Percentiles rank a stretch among this genome's conserved stretches.
These are phyloP conservation scores for Alcedo atthis DNA, from an alignment of 2,797 vertebrate genomes.

Conservation along the genomic window DNA sequence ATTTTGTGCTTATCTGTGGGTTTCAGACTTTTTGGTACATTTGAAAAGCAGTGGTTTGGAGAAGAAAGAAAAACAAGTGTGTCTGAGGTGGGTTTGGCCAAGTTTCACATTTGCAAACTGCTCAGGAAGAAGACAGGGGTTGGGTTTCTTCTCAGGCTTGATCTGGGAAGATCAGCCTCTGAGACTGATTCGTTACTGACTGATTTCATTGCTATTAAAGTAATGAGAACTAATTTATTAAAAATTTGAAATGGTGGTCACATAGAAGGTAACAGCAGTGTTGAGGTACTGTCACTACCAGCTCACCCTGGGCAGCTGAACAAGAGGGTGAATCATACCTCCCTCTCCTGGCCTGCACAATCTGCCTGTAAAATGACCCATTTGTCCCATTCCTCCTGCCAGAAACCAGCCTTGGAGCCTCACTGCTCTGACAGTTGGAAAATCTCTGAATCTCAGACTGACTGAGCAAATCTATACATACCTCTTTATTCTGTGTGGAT, in stretches of 20 bases:
- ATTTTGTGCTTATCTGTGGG: background rate
- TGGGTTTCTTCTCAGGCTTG: background rate
- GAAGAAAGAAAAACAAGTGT: background rate
- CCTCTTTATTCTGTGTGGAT: background rate
- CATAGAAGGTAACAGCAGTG: accelerated
- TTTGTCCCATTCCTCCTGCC: background rate
- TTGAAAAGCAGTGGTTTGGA: background rate
- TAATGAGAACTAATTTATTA: background rate
- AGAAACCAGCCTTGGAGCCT: background rate
- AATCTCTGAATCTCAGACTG: background rate
- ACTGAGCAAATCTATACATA: accelerated
- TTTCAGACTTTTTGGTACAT: background rate
- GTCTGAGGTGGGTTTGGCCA: background rate
- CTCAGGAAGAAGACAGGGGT: background rate
- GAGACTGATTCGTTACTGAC: background rate
- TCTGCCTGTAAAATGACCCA: background rate
- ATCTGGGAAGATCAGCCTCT: background rate
- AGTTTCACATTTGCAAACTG: background rate
- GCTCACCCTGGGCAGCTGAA: background rate
- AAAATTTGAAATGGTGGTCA: background rate
- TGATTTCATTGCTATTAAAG: background rate
- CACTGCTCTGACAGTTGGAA: background rate
- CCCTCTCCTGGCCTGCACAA: background rate
- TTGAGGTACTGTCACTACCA: background rate
- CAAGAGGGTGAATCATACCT: background rate